Base-by-base conservation (phyloP, 2,113 vertebrate genomes). In the Lepidothrix coronata region DNA sequence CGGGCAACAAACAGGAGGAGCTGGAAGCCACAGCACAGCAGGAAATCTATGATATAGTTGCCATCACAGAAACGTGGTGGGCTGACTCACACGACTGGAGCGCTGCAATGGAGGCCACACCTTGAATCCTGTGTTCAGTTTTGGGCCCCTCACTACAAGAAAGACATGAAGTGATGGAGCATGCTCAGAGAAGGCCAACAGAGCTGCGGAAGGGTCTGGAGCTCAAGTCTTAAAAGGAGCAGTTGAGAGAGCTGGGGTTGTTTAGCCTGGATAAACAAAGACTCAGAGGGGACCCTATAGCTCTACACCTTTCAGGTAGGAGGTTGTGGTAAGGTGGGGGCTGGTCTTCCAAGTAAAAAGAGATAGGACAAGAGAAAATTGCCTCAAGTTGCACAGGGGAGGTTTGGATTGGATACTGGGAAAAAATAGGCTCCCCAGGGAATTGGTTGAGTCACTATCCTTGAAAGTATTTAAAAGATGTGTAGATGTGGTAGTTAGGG, bases 231-330 rank as follows among this genome's bases (percentile, higher is more conserved):
- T 23, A 54, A 8, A 18, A 48, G 22, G 12, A 61, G 6, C 5
- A 41, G 19, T 46, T 54, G 67, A 54, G 25, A 5, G 21, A 85
- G 30, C 14, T 86, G 39, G 14, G 20, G 9, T 4, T 46, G 30
- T 31, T 89, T 5, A 68, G 46, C 2, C 8, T 54, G 46, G 12
- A 80, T 22, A 28, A 52, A 54, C 5, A 17, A 39, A 74, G 39
- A 30, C n/a, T 61, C 6, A 6, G 22, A 10, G 6, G 44, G 9
- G 2, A 41, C 3, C 1, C 37, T 74, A 54, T 4, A 4, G 10
- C 8, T 35, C 14, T 17, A 24, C 7, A 74, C 8, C 27, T 68
- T 67, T 35, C 54, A 80, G 39, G 11, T 5, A 61, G 30, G 12
- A 73, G 33, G 11, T 8, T 55, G 30, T 41, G 12, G 12, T 61